These are phyloP conservation scores for Macrotrachela quadricornifera DNA, from an alignment of 1,140 invertebrate genomes.

Conservation along the genomic window DNA sequence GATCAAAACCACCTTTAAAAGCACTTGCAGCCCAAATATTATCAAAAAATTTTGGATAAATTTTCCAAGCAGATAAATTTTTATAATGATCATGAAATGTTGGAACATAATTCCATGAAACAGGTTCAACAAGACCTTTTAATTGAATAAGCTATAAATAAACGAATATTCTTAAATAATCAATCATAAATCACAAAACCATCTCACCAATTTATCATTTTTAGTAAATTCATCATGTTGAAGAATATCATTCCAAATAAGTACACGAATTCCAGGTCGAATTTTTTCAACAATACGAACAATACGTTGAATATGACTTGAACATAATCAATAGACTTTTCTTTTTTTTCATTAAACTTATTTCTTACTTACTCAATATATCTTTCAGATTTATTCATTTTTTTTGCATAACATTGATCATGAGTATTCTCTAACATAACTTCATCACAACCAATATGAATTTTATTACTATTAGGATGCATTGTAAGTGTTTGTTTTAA, in stretches of 20 bases:
- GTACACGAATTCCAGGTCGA: neutral
- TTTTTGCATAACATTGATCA: neutral
- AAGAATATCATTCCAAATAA: constrained; percentile 8
- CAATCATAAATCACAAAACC: too few relatives aligned
- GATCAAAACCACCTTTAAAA: constrained; percentile 2
- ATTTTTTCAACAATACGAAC: constrained; percentile 1
- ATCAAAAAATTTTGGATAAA: too few relatives aligned
- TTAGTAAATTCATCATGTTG: neutral
- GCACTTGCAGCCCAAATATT: constrained; percentile 8
- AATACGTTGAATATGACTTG: constrained; percentile 1
- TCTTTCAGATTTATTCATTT: too few relatives aligned
- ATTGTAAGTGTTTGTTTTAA: neutral
- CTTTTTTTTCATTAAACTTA: neutral
- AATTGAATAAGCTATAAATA: too few relatives aligned
- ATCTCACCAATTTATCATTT: neutral
- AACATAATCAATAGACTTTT: neutral
- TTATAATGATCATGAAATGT: neutral
- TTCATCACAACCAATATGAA: constrained; percentile 9
- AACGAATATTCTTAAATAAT: too few relatives aligned
- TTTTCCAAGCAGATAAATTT: too few relatives aligned
- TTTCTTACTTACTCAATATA: too few relatives aligned
- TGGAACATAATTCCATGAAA: neutral
- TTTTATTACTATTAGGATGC: neutral
- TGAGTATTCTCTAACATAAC: neutral
- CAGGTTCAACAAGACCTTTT: too few relatives aligned